phyloP scores from a whole-genome alignment of 2,113 vertebrate genomes.

The Castor canadensis region DNA sequence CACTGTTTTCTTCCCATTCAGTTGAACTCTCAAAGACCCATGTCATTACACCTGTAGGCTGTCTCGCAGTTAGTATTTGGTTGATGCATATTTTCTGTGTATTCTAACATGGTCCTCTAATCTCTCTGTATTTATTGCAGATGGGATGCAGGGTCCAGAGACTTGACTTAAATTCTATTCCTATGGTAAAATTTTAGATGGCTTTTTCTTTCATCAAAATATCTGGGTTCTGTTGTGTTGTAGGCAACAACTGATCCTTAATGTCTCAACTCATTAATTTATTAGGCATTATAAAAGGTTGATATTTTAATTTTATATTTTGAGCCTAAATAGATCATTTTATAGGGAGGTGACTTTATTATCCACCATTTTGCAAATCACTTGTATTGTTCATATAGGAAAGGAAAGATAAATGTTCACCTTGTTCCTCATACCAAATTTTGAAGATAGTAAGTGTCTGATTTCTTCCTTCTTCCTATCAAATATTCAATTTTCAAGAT shows the following conservation, averaged over 20 bases:
- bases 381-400: not conserved
- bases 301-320: not conserved
- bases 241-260: not conserved
- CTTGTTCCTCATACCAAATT: not conserved
- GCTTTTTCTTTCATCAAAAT: not conserved
- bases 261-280: not conserved
- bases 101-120: not conserved
- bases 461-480: not conserved
- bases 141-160: not conserved
- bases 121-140: not conserved
- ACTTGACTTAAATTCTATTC: not conserved
- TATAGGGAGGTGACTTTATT: not conserved
- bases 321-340: not conserved
- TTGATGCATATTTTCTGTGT: not conserved
- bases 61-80: too few relatives aligned
- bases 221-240: not conserved
- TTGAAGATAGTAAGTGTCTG: not conserved
- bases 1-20: not conserved
- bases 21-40: not conserved
- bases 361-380: not conserved
- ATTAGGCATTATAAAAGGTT: not conserved
- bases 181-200: not conserved
- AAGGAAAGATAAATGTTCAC: not conserved
- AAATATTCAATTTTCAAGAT: not conserved
- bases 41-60: too few relatives aligned